Evolutionary conservation across 2,113 vertebrate species (phyloP), one percentile per base, ranked within the genome.

Genomic region (Hyaena hyaena): DNA sequence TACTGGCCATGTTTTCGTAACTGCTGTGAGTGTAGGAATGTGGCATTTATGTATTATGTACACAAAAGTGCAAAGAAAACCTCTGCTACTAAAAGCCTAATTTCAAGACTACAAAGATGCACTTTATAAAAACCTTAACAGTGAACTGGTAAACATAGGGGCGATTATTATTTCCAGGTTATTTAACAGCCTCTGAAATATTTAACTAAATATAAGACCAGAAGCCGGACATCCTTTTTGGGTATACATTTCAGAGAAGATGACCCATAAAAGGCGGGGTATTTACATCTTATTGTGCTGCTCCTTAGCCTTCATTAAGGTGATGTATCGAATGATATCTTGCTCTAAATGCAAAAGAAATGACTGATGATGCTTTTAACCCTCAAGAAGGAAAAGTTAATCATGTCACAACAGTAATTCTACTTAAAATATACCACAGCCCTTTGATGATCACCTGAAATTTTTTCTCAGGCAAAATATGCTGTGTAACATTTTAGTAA

Each of bases 301-400:
- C 35, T 82, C 23, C 65, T 86, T 55, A 86, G 89, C 74, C 61
- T 96, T 94, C 92, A 81, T 94, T 87, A 74, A 48, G 66, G 8
- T 79, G 94, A 96, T 87, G 21, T 53, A 97, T 8, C 3, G 19
- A 79, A 93, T 91, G 84, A 93, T 76, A 80, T 2, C 45, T 45
- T 73, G 45, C 48, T 83, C 26, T 88, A 95, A 96, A 94, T 80
- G 61, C 77, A 96, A 88, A 95, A 96, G 93, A 94, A 94, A 93
- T 97, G 95, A 97, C 77, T 23, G 85, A 94, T 93, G 88, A 89
- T 84, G 94, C 90, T 97, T 95, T 97, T 97, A 97, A 95, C 33
- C 4, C 68, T 91, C 61, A 61, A 87, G 88, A 91, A 95, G 87
- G 74, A 97, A 97, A 94, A 97, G 55, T 91, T 91, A 97, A 94